phyloP scores from a whole-genome alignment of 2,888 invertebrate species.

The Plebejus melissa region DNA sequence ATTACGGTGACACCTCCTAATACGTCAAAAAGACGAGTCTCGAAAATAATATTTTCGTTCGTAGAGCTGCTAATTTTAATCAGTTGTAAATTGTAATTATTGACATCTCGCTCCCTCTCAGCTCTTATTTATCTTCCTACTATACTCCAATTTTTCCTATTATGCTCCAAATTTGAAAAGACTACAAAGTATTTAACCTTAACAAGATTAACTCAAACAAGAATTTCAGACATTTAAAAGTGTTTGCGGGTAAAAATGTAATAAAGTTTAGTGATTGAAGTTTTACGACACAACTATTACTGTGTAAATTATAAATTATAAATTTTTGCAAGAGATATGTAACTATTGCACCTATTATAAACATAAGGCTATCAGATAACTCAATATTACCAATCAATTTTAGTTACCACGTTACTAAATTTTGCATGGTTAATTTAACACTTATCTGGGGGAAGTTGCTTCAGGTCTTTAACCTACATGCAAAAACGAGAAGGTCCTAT shows the following conservation, averaged over 20 bases:
- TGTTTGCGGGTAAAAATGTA: background rate
- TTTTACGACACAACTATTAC: background rate
- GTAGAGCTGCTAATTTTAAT: too few species aligned
- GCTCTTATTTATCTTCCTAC: too few species aligned
- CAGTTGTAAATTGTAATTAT: too few species aligned
- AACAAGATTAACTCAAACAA: background rate
- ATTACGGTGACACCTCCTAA: background rate
- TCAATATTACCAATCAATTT: slow-evolving; percentile 10
- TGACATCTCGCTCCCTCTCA: too few species aligned
- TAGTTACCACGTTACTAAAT: background rate
- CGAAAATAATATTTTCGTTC: too few species aligned
- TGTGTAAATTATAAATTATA: background rate
- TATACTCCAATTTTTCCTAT: too few species aligned
- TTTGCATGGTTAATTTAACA: slow-evolving; percentile 2
- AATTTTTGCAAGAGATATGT: background rate
- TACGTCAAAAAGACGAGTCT: background rate
- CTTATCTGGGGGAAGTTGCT: slow-evolving; percentile 6
- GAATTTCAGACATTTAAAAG: background rate
- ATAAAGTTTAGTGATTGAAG: background rate
- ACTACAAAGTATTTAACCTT: too few species aligned
- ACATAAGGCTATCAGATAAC: background rate
- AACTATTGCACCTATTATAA: background rate
- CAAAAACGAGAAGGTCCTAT: background rate
- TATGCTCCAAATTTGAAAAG: too few species aligned
- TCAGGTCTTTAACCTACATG: background rate